A percentile compares a stretch with the other conserved stretches of the same genome.
Conservation (phyloP, 1,140 invertebrate species). For the Leucophenga varia region DNA sequence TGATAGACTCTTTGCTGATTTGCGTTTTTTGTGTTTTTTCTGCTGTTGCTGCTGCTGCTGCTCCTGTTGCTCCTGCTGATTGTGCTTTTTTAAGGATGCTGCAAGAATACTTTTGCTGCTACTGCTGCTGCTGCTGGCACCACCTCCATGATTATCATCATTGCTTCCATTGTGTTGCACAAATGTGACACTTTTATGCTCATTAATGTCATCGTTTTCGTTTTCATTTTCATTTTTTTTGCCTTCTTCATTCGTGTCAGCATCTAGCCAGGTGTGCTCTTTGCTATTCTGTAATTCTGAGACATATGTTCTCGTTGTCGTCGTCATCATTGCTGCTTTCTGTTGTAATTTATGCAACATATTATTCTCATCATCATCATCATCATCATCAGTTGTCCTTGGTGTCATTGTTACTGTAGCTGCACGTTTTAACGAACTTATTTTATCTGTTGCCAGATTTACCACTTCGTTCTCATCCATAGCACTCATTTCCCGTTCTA, state of each 20-base stretch:
- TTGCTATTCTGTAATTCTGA: slow-evolving; percentile 24
- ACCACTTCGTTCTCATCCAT: neutral
- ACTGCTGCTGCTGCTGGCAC: slow-evolving; percentile 3
- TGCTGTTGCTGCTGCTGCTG: neutral
- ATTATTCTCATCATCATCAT: slow-evolving; percentile 9
- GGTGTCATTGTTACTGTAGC: neutral
- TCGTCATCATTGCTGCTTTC: neutral
- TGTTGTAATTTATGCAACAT: slow-evolving; percentile 30
- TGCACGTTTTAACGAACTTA: neutral
- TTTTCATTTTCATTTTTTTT: too few relatives aligned
- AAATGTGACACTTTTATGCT: too few relatives aligned
- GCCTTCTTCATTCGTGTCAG: too few relatives aligned
- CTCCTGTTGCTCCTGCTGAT: neutral
- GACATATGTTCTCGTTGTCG: slow-evolving; percentile 1
- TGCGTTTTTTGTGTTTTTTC: slow-evolving; percentile 31
- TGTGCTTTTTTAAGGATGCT: neutral
- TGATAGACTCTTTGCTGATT: slow-evolving; percentile 40
- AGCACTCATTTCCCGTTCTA: too few relatives aligned
- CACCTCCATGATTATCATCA: neutral
- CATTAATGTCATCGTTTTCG: too few relatives aligned
- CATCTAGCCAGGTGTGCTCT: slow-evolving; percentile 4
- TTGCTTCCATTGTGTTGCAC: neutral
- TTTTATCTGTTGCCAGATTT: too few relatives aligned
- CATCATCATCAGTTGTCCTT: slow-evolving; percentile 3
- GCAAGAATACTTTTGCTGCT: slow-evolving; percentile 16